Evolutionary conservation across 2,888 invertebrate species (phyloP), one percentile per base, ranked within the genome.

Genomic region (Eristalinus aeneus): DNA sequence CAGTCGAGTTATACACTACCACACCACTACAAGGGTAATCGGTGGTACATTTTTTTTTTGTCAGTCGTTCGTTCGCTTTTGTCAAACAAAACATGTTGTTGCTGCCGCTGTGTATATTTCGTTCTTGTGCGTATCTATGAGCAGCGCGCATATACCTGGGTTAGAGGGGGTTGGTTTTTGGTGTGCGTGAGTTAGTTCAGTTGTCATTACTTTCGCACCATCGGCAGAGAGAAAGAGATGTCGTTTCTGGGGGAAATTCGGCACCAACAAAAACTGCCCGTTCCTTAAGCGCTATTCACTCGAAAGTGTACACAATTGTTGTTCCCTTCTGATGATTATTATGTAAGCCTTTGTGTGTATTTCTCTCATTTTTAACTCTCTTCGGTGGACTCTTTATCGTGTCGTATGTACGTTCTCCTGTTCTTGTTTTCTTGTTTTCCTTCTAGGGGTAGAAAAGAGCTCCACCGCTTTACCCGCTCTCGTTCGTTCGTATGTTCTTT

Each of bases 21-120:
- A 74, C 82, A 86, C 86, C 74, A 86, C 60, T 82, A 86, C 86
- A 86, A 74, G 86, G 86, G 86, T 86, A 74, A 82, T 68, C 23
- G 65, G 23, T 79, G 67, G 65, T n/a, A n/a, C n/a, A 65, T 75
- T 76, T 75, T 64, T 64, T 54, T 36, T 60, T 0, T 36, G 11
- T 11, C 67, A 20, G 58, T 22, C 31, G 27, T 27, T 27, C 27
- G 5, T 27, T 46, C 16, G 46, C 16, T 46, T 39, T 46, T 46
- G 46, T 46, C 46, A 46, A 46, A 46, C 46, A 46, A 16, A 27
- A 27, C 5, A 3, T 67, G 31, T n/a, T 27, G 32, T 46, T 46
- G 11, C 6, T n/a, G 16, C 5, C 5, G 16, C n/a, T 39, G 39
- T 46, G 75, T 76, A 77, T 73, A 68, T 76, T 85, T 81, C 27